A percentile compares a stretch with the other conserved stretches of the same genome.
Conservation (phyloP, 2,113 vertebrate genomes). For the Tautogolabrus adspersus region DNA sequence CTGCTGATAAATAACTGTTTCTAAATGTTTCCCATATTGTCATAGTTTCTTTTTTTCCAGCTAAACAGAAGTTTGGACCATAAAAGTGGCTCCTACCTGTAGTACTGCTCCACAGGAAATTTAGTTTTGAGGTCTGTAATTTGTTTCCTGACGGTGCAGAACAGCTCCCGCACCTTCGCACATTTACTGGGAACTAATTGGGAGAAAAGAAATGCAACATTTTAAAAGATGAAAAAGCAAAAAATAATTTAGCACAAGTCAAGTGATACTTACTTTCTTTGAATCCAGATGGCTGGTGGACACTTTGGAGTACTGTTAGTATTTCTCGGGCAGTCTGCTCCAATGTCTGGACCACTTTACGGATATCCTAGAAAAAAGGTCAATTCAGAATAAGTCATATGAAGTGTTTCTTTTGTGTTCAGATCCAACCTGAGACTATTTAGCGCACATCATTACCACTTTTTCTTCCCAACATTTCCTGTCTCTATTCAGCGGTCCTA, state of each 20-base stretch:
- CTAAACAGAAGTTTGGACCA: not conserved
- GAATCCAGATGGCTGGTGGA: conserved; percentile 94
- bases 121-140: conserved; percentile 94
- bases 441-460: too few relatives aligned
- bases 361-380: conserved; percentile 87
- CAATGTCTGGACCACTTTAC: conserved; percentile 93
- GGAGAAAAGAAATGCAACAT: conserved; percentile 29
- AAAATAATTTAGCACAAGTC: not conserved
- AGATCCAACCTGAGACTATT: too few relatives aligned
- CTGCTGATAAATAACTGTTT: too few relatives aligned
- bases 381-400: not conserved
- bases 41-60: too few relatives aligned
- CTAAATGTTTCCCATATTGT: too few relatives aligned
- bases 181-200: conserved; percentile 92
- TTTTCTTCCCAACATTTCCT: too few relatives aligned
- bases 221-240: not conserved
- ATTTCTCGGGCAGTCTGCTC: conserved; percentile 98
- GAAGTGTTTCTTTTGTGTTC: not conserved
- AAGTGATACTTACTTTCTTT: conserved; percentile 90
- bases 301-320: conserved; percentile 94
- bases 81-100: conserved; percentile 84
- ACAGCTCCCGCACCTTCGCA: conserved; percentile 92
- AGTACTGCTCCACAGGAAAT: conserved; percentile 95
- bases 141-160: conserved; percentile 89
- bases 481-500: too few relatives aligned